phyloP scores from a whole-genome alignment of 1,140 invertebrate genomes.

The Caenorhabditis remanei region DNA sequence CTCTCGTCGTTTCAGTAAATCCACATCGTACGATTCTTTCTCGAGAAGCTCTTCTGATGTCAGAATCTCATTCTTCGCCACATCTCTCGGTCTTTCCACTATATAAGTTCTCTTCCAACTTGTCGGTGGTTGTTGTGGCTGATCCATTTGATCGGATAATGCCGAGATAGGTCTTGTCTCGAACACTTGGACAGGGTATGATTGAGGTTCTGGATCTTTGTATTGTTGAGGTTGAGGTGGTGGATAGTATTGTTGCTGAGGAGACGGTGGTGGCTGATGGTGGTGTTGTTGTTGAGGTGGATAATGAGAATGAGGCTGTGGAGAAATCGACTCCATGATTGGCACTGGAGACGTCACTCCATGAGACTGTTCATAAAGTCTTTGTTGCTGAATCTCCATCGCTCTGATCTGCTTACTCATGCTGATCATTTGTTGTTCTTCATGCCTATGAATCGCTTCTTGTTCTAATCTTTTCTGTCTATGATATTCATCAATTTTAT shows the following conservation, averaged over 20 bases:
- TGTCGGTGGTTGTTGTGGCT: slow-evolving; percentile 9
- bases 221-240: neutral
- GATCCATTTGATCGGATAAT: slow-evolving; percentile 59
- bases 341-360: slow-evolving; percentile 63
- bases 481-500: slow-evolving; percentile 71
- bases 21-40: slow-evolving; percentile 73
- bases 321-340: slow-evolving; percentile 56
- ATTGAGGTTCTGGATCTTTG: slow-evolving; percentile 15
- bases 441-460: slow-evolving; percentile 70
- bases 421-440: slow-evolving; percentile 64
- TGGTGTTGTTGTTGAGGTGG: neutral
- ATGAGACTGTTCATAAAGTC: slow-evolving; percentile 65
- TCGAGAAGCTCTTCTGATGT: slow-evolving; percentile 75
- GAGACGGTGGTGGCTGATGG: slow-evolving; percentile 14
- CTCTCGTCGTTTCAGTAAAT: slow-evolving; percentile 72
- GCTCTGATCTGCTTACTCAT: slow-evolving; percentile 72
- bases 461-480: slow-evolving; percentile 71
- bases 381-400: slow-evolving; percentile 72
- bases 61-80: slow-evolving; percentile 75
- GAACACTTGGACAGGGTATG: slow-evolving; percentile 68
- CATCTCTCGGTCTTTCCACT: slow-evolving; percentile 66
- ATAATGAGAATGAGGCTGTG: neutral
- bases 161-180: slow-evolving; percentile 76
- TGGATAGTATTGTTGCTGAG: neutral
- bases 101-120: slow-evolving; percentile 76